These are phyloP conservation scores for Lagorchestes hirsutus DNA, from an alignment of 2,797 vertebrate genomes.

Conservation along the genomic window DNA sequence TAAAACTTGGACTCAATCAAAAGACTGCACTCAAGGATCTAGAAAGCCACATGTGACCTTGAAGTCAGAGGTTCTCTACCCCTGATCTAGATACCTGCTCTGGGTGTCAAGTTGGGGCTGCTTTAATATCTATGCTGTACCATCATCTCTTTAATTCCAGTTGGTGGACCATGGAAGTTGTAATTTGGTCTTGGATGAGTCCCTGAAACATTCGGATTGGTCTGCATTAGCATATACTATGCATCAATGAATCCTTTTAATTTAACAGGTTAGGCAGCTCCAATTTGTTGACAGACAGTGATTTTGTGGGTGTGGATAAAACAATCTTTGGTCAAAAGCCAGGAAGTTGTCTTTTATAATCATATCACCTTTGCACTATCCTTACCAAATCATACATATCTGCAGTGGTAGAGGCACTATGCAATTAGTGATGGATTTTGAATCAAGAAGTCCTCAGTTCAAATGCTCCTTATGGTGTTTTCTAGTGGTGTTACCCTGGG, in stretches of 20 bases:
- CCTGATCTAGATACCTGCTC: background rate
- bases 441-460: background rate
- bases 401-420: background rate
- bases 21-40: no score
- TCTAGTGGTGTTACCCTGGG: background rate
- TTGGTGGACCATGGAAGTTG: background rate
- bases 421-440: background rate
- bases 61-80: no score
- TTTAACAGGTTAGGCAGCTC: background rate
- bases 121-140: constrained; percentile 35
- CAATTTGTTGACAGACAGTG: background rate
- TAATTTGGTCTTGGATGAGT: background rate
- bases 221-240: constrained; percentile 3
- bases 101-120: background rate
- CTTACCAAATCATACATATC: background rate
- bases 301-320: background rate
- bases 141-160: background rate
- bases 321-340: background rate
- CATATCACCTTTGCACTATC: background rate
- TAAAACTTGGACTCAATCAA: no score
- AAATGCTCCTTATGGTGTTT: background rate
- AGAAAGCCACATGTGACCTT: no score
- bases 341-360: background rate
- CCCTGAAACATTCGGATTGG: background rate
- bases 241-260: background rate